Evolutionary conservation across 2,113 vertebrate genomes (phyloP).

Genomic region (Sorex fumeus): DNA sequence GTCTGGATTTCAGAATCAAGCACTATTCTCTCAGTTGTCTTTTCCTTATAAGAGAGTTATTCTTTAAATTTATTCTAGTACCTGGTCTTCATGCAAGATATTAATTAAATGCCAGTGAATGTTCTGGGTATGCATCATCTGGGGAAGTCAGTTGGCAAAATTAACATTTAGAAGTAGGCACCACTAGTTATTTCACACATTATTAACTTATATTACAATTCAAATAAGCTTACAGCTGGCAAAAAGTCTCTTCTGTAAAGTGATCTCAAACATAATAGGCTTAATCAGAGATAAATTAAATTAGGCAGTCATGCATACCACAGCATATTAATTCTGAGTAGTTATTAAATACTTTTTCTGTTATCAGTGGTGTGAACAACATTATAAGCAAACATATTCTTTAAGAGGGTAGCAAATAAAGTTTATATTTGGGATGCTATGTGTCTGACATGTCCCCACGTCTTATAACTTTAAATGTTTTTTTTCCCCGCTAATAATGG

Average conservation of each 20-base stretch:
- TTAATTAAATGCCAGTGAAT: conserved; percentile 79
- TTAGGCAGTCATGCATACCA: conserved; percentile 92
- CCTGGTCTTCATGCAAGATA: conserved; percentile 49
- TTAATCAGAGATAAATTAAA: conserved; percentile 95
- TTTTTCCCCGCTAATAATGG: conserved; percentile 81
- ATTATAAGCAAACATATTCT: conserved; percentile 89
- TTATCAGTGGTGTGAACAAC: conserved; percentile 88
- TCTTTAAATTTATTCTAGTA: conserved; percentile 61
- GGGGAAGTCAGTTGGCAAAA: conserved; percentile 88
- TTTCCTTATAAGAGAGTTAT: conserved; percentile 41
- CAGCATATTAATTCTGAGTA: conserved; percentile 90
- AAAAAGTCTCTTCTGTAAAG: conserved; percentile 91
- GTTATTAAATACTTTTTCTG: conserved; percentile 91
- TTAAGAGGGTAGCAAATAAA: conserved; percentile 88
- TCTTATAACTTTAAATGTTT: conserved; percentile 79
- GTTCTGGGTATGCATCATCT: conserved; percentile 78
- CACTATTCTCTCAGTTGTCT: conserved; percentile 7
- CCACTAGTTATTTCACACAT: conserved; percentile 92
- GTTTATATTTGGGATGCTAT: conserved; percentile 84
- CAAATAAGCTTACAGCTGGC: conserved; percentile 92
- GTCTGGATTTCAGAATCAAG: conserved; percentile 38
- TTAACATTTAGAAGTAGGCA: conserved; percentile 91
- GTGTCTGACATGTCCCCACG: conserved; percentile 76
- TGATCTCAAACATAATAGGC: conserved; percentile 93
- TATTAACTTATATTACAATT: conserved; percentile 94